Evolutionary conservation across 2,113 vertebrate species (phyloP), one percentile per base, ranked within the genome.

Genomic region (Acanthochromis polyacanthus): DNA sequence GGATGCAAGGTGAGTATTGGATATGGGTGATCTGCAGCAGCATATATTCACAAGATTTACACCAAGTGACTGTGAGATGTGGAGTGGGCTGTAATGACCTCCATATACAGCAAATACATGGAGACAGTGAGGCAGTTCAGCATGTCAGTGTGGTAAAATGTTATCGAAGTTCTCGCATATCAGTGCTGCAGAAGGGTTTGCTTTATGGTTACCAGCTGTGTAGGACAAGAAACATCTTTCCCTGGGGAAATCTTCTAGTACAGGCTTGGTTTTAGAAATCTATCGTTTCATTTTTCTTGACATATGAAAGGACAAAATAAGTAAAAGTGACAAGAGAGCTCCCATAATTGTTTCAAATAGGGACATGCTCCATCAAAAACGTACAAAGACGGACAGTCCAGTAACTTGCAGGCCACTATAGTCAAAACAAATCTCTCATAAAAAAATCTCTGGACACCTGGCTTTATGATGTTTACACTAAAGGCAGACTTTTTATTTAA

Each of bases 11-110:
- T 48, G 20, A 58, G 45, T n/a, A 19, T 2, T 76, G 30, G 77
- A 82, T 53, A 20, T 30, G 19, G 4, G 10, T 51, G 22, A 61
- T 63, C 45, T 80, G 23, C 45, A 71, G 53, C 1, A 32, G 28
- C 28, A 73, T 9, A 36, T 9, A 58, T 74, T 77, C 12, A 60
- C 22, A 43, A 77, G 52, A 78, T 85, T 84, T 32, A 80, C 78
- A 86, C n/a, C n/a, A 4, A 25, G 28, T 16, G 17, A 59, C n/a
- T 70, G 8, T 62, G 48, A 73, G 43, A 53, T 70, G 6, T 69
- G 50, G 32, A 66, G 50, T 36, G 20, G 32, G 51, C 40, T 57
- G 55, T 74, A 55, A 65, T 71, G 38, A 64, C 67, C 19, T 71
- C 46, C 15, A 40, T 28, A 63, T 50, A 43, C 4, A 58, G 28